phyloP scores from a whole-genome alignment of 2,797 vertebrate genomes.

The Tapera naevia region DNA sequence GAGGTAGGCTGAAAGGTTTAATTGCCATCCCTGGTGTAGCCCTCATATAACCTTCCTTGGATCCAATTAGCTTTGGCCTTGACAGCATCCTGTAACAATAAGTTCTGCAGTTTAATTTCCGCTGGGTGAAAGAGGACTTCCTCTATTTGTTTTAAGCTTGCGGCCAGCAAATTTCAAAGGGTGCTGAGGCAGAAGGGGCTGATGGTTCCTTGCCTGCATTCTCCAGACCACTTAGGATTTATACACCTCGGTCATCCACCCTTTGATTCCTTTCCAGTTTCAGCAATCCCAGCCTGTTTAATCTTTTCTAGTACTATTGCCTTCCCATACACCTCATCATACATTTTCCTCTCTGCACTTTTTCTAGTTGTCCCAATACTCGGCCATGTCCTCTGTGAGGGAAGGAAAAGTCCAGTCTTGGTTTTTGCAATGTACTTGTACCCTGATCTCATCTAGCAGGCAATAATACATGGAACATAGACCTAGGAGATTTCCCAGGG shows the following conservation, averaged over 20 bases:
- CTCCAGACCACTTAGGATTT: neutral
- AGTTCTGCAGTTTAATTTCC: conserved; percentile 11
- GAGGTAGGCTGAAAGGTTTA: neutral
- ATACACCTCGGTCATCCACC: neutral
- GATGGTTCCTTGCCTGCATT: neutral
- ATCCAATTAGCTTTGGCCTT: neutral
- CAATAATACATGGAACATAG: rapidly evolving
- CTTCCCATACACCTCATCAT: neutral
- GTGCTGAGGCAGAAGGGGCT: neutral
- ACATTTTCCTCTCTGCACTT: neutral
- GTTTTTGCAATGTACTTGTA: neutral
- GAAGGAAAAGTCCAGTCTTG: neutral
- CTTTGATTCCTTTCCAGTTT: neutral
- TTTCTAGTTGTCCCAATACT: neutral
- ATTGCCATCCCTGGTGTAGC: neutral
- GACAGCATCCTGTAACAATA: conserved; percentile 15
- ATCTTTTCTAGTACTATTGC: neutral
- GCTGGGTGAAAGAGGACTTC: conserved; percentile 51
- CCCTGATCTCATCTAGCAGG: neutral
- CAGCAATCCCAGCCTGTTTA: neutral
- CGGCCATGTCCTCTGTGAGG: neutral
- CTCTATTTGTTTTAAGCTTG: conserved; percentile 35
- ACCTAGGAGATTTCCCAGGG: neutral
- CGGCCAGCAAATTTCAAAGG: neutral
- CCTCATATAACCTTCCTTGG: neutral